Percentiles rank a stretch among this genome's conserved stretches.
Conservation (phyloP, 2,888 invertebrate species). For the Physocephala rufipes region DNA sequence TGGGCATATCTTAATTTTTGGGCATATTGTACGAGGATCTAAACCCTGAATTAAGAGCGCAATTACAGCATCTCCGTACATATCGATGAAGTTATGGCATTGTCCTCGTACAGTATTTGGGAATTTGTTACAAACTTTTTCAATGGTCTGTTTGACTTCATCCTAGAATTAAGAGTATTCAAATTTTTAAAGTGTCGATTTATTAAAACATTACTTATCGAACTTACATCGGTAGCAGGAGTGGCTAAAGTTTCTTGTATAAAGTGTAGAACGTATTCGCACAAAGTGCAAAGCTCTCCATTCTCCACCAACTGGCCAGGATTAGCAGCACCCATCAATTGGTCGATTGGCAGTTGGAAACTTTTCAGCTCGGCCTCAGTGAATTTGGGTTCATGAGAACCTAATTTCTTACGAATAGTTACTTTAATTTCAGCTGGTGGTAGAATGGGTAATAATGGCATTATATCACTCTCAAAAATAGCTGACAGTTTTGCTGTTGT, state of each 20-base stretch:
- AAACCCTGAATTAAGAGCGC: constrained; percentile 77
- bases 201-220: constrained; percentile 1
- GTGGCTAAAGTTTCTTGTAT: constrained; percentile 78
- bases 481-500: constrained; percentile 40
- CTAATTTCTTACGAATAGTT: constrained; percentile 58
- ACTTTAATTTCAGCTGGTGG: constrained; percentile 65
- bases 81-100: constrained; percentile 79
- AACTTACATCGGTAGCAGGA: constrained; percentile 73
- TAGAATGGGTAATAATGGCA: constrained; percentile 71
- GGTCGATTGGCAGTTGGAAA: constrained; percentile 69
- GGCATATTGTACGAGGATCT: constrained; percentile 69
- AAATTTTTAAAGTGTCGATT: constrained; percentile 10
- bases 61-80: constrained; percentile 82
- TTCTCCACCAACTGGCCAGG: constrained; percentile 60
- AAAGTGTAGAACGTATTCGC: constrained; percentile 84
- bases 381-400: constrained; percentile 59
- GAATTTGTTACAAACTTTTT: constrained; percentile 75
- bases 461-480: constrained; percentile 65
- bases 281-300: constrained; percentile 75
- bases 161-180: constrained; percentile 67
- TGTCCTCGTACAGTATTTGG: constrained; percentile 72
- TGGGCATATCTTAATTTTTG: constrained; percentile 76
- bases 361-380: constrained; percentile 57
- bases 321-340: constrained; percentile 63
- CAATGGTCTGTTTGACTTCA: constrained; percentile 74